A percentile compares a stretch with the other conserved stretches of the same genome.
Evolutionary conservation across 1,140 invertebrate genomes (phyloP).

Genomic region (Phocides pigmalion): DNA sequence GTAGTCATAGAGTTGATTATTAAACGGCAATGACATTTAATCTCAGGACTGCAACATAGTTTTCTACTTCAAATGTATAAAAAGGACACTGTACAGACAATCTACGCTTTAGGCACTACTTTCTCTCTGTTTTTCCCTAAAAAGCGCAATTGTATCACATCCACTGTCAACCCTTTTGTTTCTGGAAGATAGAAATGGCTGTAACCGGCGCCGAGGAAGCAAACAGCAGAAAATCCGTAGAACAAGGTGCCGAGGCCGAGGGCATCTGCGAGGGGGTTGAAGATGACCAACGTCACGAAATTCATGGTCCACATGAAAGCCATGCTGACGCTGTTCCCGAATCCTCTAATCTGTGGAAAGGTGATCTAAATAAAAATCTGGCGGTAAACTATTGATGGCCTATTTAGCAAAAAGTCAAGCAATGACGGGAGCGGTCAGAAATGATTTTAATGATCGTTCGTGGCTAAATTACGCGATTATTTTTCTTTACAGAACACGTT

Average conservation of each 20-base stretch:
- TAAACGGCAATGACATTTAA: no score
- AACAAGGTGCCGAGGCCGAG: slow-evolving; percentile 62
- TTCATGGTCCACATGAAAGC: slow-evolving; percentile 68
- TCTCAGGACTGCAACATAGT: no score
- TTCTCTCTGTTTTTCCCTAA: slow-evolving; percentile 49
- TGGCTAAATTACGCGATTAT: no score
- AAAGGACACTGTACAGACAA: no score
- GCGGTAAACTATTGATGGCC: no score
- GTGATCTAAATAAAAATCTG: no score
- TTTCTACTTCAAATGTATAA: no score
- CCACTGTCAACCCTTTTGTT: slow-evolving; percentile 67
- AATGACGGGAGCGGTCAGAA: no score
- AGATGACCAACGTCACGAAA: slow-evolving; percentile 66
- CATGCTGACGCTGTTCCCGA: slow-evolving; percentile 66
- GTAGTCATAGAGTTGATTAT: no score
- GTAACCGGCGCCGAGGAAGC: slow-evolving; percentile 59
- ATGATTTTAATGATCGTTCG: no score
- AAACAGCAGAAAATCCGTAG: slow-evolving; percentile 59
- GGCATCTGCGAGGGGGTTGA: slow-evolving; percentile 61
- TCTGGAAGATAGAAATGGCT: slow-evolving; percentile 66
- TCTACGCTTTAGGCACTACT: slow-evolving; percentile 28
- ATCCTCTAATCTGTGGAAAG: slow-evolving; percentile 63
- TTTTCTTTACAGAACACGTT: no score
- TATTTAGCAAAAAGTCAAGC: no score
- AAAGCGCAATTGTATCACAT: slow-evolving; percentile 65